phyloP scores from a whole-genome alignment of 2,888 invertebrate species.

The Colostygia pectinataria region DNA sequence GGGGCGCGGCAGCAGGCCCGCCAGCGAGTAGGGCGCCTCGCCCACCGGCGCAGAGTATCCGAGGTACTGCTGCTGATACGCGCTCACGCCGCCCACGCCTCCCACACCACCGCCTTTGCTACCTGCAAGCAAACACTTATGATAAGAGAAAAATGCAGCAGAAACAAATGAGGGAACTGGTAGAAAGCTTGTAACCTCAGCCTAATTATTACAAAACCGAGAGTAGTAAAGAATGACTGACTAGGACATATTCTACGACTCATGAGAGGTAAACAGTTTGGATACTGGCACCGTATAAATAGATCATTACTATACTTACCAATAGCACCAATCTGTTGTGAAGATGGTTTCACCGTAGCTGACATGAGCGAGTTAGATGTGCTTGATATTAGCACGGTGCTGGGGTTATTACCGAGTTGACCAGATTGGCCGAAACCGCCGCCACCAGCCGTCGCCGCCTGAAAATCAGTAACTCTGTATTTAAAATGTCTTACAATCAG shows the following conservation, averaged over 20 bases:
- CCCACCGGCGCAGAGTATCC: conserved; percentile 75
- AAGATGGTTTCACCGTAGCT: conserved; percentile 91
- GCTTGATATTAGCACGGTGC: conserved; percentile 93
- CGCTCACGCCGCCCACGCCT: conserved; percentile 72
- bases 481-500: too few species aligned
- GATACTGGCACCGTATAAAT: too few species aligned
- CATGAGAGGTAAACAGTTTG: too few species aligned
- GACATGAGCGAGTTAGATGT: conserved; percentile 95
- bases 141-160: too few species aligned
- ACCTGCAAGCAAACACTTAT: too few species aligned
- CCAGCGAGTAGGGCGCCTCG: conserved; percentile 72
- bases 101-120: conserved; percentile 72
- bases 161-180: too few species aligned
- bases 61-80: conserved; percentile 77
- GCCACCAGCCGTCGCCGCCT: conserved; percentile 81
- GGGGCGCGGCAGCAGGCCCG: conserved; percentile 72
- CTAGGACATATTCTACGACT: too few species aligned
- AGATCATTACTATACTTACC: conserved; percentile 79
- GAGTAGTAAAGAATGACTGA: too few species aligned
- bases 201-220: too few species aligned
- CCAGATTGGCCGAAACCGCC: conserved; percentile 91
- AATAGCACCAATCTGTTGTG: conserved; percentile 92
- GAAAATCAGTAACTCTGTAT: conserved; percentile 1
- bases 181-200: too few species aligned
- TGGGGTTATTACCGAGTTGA: conserved; percentile 91